Evolutionary conservation across 2,888 invertebrate genomes (phyloP).

Genomic region (Heliothis peltigera): DNA sequence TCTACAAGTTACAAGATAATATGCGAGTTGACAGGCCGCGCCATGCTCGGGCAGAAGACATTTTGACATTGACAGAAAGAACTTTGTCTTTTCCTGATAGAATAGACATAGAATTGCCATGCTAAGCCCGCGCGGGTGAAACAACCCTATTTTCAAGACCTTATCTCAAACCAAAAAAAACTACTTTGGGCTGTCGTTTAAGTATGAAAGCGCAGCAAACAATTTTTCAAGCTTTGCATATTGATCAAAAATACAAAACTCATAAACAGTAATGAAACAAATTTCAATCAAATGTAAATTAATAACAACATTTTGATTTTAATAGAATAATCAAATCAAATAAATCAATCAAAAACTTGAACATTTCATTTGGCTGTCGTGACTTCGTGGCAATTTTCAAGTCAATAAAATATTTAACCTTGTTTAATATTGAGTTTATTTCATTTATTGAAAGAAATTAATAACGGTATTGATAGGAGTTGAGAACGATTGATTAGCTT

Average conservation of each 20-base stretch:
- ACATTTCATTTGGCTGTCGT: constrained; percentile 45
- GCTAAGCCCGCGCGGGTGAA: too few species aligned
- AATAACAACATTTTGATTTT: constrained; percentile 49
- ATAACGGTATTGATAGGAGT: constrained; percentile 4
- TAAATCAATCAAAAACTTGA: constrained; percentile 57
- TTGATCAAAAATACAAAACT: constrained; percentile 36
- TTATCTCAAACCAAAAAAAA: too few species aligned
- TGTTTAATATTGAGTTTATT: constrained; percentile 25
- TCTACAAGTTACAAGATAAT: too few species aligned
- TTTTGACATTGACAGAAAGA: too few species aligned
- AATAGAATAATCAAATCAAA: constrained; percentile 54
- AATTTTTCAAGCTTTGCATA: too few species aligned
- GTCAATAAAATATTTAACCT: constrained; percentile 38
- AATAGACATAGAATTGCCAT: too few species aligned
- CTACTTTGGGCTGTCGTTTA: too few species aligned
- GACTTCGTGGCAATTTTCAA: constrained; percentile 40
- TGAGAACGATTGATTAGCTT: not conserved
- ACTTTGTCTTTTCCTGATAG: too few species aligned
- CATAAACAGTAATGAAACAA: constrained; percentile 43
- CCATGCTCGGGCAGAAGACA: too few species aligned
- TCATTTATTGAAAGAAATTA: constrained; percentile 9
- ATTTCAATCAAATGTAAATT: constrained; percentile 49
- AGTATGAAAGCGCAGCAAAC: too few species aligned
- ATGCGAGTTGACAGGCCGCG: too few species aligned
- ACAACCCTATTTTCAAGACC: too few species aligned